phyloP scores from a whole-genome alignment of 2,888 invertebrate species.

The Ypsolopha sequella region DNA sequence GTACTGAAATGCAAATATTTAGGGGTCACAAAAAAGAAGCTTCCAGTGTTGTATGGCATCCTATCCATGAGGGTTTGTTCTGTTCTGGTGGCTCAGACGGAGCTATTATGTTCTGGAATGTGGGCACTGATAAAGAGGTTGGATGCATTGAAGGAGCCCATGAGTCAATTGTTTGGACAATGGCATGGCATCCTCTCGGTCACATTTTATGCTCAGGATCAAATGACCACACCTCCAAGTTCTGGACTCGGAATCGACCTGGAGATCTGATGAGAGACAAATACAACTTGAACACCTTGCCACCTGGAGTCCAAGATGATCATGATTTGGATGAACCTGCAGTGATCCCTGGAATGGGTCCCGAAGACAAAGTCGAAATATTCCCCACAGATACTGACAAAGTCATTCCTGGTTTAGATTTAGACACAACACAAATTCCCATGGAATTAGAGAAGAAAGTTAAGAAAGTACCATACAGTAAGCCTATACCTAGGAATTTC shows the following conservation, averaged over 20 bases:
- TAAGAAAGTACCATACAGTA: slow-evolving; percentile 93
- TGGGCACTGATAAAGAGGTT: slow-evolving; percentile 97
- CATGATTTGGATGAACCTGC: slow-evolving; percentile 79
- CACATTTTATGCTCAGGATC: slow-evolving; percentile 99
- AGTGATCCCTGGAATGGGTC: slow-evolving; percentile 97
- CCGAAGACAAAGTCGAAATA: slow-evolving; percentile 91
- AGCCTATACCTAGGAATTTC: slow-evolving; percentile 96
- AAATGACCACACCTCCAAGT: slow-evolving; percentile 99
- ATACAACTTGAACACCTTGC: slow-evolving; percentile 94
- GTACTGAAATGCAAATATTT: slow-evolving; percentile 96
- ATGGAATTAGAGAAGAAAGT: slow-evolving; percentile 81
- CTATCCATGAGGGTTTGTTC: slow-evolving; percentile 96
- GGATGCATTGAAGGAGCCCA: slow-evolving; percentile 99
- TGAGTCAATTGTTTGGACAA: slow-evolving; percentile 98
- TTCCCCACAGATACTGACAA: slow-evolving; percentile 72
- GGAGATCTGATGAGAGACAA: slow-evolving; percentile 99
- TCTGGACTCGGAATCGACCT: slow-evolving; percentile 99
- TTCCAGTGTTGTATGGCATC: slow-evolving; percentile 98
- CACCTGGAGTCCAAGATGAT: slow-evolving; percentile 77
- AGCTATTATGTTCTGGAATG: slow-evolving; percentile 98
- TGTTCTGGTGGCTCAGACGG: slow-evolving; percentile 99
- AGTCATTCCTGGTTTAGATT: slow-evolving; percentile 89
- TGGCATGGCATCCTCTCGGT: slow-evolving; percentile 99
- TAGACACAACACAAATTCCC: slow-evolving; percentile 74
- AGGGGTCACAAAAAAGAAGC: slow-evolving; percentile 99